phyloP scores from a whole-genome alignment of 2,113 vertebrate species.

The Ailurus styani region DNA sequence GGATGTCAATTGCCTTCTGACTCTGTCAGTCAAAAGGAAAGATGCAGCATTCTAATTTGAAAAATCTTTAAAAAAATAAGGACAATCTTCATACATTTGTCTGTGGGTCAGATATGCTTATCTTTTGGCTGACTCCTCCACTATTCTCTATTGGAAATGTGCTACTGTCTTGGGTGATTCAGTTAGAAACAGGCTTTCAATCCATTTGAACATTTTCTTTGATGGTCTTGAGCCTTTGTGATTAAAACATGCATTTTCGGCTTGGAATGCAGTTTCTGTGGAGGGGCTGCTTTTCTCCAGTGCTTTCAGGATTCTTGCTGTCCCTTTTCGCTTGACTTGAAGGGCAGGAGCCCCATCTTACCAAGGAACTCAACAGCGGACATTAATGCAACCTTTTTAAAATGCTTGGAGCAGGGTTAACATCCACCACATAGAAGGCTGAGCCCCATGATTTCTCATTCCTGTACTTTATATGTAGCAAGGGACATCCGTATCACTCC shows the following conservation, averaged over 20 bases:
- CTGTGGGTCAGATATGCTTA: background rate
- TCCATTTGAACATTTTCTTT: background rate
- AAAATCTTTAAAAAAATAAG: background rate
- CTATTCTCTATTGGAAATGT: background rate
- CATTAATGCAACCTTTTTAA: background rate
- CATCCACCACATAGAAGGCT: background rate
- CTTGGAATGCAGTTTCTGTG: background rate
- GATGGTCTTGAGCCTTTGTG: background rate
- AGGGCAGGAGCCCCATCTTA: background rate
- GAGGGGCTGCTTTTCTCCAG: background rate
- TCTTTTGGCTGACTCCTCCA: background rate
- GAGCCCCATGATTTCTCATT: background rate
- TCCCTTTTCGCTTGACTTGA: background rate
- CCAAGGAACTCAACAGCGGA: background rate
- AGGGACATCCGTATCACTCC: background rate
- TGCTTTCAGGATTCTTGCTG: background rate
- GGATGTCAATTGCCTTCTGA: background rate
- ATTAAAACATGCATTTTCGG: background rate
- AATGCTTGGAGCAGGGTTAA: background rate
- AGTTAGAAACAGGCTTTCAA: background rate
- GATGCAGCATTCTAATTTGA: background rate
- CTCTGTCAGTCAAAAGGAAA: background rate
- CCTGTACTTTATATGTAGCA: background rate
- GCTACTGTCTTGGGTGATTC: background rate
- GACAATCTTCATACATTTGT: background rate